phyloP scores from a whole-genome alignment of 2,797 vertebrate species.

The Lacerta viridis region DNA sequence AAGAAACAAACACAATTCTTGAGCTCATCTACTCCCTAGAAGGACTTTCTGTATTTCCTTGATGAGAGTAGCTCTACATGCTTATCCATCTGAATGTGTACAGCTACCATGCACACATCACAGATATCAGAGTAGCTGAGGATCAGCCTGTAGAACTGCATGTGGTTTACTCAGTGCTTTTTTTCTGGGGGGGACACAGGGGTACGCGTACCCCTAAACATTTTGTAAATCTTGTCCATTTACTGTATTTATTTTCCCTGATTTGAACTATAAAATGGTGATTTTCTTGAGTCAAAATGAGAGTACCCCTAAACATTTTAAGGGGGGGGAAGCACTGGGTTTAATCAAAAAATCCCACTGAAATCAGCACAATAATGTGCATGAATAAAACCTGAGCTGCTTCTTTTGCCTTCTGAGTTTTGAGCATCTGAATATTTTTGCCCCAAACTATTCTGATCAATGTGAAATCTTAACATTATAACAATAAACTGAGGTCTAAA shows the following conservation, averaged over 20 bases:
- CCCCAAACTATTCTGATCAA: constrained; percentile 11
- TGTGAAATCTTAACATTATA: constrained; percentile 4
- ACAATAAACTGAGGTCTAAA: not conserved
- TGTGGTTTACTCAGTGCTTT: not conserved
- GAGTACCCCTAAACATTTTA: no score
- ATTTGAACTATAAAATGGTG: no score
- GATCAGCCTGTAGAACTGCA: not conserved
- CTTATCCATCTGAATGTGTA: not conserved
- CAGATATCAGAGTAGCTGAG: not conserved
- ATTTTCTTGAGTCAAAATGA: no score
- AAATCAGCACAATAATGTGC: not conserved
- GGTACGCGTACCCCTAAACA: no score
- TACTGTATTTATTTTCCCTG: no score
- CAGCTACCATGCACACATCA: not conserved
- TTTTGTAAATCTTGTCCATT: no score
- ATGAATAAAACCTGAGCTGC: not conserved
- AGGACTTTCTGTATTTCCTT: not conserved
- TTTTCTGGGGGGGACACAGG: no score
- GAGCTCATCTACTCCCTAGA: not conserved
- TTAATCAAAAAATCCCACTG: not conserved
- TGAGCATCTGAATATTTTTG: not conserved
- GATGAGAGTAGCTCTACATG: not conserved
- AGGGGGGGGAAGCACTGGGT: not conserved
- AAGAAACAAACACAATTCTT: not conserved
- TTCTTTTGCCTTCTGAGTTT: not conserved